phyloP scores from a whole-genome alignment of 2,113 vertebrate genomes.

The Malurus elegans region DNA sequence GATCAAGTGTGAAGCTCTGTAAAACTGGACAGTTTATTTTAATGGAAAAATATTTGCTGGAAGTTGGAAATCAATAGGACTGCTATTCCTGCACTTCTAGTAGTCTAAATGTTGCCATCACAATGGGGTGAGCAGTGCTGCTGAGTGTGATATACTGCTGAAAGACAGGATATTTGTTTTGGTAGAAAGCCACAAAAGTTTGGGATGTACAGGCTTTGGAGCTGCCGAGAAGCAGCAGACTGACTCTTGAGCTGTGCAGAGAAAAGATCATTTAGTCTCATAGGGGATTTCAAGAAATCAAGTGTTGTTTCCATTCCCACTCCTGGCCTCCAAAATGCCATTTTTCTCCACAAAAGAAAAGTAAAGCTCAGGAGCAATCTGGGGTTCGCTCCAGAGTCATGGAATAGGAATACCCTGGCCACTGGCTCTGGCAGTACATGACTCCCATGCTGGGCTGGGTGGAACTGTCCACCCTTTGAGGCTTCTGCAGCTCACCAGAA shows the following conservation, averaged over 20 bases:
- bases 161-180: neutral
- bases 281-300: neutral
- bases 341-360: neutral
- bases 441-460: fast-evolving
- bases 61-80: neutral
- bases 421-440: neutral
- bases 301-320: neutral
- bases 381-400: neutral
- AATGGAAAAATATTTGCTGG: neutral
- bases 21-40: neutral
- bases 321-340: neutral
- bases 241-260: neutral
- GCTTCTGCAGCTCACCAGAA: neutral
- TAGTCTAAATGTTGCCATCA: fast-evolving
- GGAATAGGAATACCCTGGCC: neutral
- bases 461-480: neutral
- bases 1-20: neutral
- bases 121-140: neutral
- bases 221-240: neutral
- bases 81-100: neutral
- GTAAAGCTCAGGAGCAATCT: neutral
- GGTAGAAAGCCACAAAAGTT: neutral
- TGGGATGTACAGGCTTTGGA: neutral
- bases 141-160: neutral
- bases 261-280: neutral